Base-by-base conservation (phyloP, 1,140 invertebrate genomes). In the Drosophila oshimai region DNA sequence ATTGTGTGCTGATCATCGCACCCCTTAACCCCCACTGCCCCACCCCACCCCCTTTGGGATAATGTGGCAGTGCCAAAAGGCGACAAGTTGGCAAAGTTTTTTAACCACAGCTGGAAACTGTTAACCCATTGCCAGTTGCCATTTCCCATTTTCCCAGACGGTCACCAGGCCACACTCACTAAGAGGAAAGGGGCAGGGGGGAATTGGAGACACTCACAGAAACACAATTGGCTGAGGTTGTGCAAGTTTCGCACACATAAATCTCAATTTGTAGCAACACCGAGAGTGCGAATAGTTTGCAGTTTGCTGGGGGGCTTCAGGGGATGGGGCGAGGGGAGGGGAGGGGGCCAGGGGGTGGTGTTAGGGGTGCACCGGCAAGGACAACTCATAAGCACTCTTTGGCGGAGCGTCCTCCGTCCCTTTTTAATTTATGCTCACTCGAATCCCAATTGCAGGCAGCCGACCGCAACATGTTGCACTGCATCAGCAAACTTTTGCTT, bases 391-490 rank as follows among this genome's bases (percentile, higher is more conserved):
- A 69, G 70, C 64, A 53, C 61, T 53, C 46, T 29, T 34, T 15
- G 26, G 46, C 26, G 39, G 31, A 44, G 51, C 62, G 62, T 42
- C 10, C 54, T 55, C 44, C 10, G 58, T 55, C 44, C 53, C 75
- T 72, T 86, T 86, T 86, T 79, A 87, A 87, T 86, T 86, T 86
- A 87, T 86, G 80, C 81, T 87, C 72, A 65, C 81, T 87, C 72
- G 67, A 87, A 60, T 87, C 80, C 80, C 80, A 87, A 86, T 86
- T 80, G 80, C 67, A 76, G 44, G 42, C 80, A 86, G 51, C 61
- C 80, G 78, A 80, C 80, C 80, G 81, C 75, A 86, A 73, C 80
- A 87, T 86, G 80, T 87, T 86, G 81, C 80, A 87, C 58, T 70
- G 44, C 54, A 64, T 68, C 74, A 79, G 54, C 80, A 62, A 62